These are phyloP conservation scores for Cisticola juncidis DNA, from an alignment of 2,113 vertebrate species.

Conservation along the genomic window DNA sequence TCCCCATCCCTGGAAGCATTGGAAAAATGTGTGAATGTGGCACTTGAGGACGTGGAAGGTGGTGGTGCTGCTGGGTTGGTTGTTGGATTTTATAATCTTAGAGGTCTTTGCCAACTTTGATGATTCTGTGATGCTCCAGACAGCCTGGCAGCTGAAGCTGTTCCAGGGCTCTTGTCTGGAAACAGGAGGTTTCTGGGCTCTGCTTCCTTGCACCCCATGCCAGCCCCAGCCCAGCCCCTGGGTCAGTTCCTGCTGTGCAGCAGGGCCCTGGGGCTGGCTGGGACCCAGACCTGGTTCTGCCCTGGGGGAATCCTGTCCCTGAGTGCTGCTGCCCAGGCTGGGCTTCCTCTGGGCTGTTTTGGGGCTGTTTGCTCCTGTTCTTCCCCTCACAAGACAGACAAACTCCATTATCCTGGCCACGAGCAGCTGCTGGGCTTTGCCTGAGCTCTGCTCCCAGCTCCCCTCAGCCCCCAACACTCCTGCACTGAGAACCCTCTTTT, in stretches of 20 bases:
- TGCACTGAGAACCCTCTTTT: neutral
- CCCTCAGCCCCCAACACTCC: accelerated
- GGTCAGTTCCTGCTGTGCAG: neutral
- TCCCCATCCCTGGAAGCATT: neutral
- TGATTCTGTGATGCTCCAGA: neutral
- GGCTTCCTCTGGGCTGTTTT: neutral
- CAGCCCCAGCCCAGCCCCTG: neutral
- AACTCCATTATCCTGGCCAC: accelerated
- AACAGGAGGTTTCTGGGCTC: neutral
- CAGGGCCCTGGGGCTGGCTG: neutral
- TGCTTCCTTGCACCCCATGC: neutral
- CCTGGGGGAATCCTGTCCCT: neutral
- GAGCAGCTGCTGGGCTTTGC: neutral
- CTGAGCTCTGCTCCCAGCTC: neutral
- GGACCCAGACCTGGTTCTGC: neutral
- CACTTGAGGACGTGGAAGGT: neutral
- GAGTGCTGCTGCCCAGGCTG: neutral
- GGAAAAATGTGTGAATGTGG: neutral
- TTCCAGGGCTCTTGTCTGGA: neutral
- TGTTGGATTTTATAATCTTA: neutral
- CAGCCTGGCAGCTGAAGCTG: neutral
- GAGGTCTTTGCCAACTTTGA: neutral
- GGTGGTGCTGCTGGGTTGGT: neutral
- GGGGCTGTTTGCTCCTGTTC: neutral
- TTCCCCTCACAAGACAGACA: neutral